phyloP scores from a whole-genome alignment of 2,888 invertebrate genomes.

The Limulus polyphemus region DNA sequence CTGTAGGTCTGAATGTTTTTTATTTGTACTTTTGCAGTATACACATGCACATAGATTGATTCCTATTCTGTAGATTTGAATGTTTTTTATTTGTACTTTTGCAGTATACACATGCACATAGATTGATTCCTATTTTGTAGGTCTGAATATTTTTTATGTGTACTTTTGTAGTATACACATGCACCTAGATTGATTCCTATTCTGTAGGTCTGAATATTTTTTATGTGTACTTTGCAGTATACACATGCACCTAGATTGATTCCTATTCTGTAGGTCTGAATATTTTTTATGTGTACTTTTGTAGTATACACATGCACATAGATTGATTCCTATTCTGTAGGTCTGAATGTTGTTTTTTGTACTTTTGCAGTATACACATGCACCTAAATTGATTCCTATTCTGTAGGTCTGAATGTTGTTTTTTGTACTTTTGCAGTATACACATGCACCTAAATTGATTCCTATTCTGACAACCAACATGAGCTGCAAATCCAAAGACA shows the following conservation, averaged over 20 bases:
- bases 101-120: too few relatives aligned
- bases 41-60: too few relatives aligned
- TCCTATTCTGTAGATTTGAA: too few relatives aligned
- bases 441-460: conserved; percentile 63
- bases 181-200: not conserved
- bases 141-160: conserved; percentile 19
- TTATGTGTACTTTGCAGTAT: conserved; percentile 1
- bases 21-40: too few relatives aligned
- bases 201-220: not conserved
- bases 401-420: conserved; percentile 39
- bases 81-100: too few relatives aligned
- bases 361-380: conserved; percentile 63
- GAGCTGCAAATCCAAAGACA: conserved; percentile 80
- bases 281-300: too few relatives aligned
- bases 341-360: too few relatives aligned
- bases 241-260: too few relatives aligned
- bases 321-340: too few relatives aligned
- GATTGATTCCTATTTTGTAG: too few relatives aligned
- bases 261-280: conserved; percentile 1
- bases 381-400: conserved; percentile 64
- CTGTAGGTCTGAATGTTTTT: too few relatives aligned
- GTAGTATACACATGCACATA: too few relatives aligned
- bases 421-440: conserved; percentile 40
- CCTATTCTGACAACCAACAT: conserved; percentile 58
- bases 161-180: conserved; percentile 1